These are phyloP conservation scores for Argynnis bischoffii DNA, from an alignment of 2,888 invertebrate genomes.

Conservation along the genomic window DNA sequence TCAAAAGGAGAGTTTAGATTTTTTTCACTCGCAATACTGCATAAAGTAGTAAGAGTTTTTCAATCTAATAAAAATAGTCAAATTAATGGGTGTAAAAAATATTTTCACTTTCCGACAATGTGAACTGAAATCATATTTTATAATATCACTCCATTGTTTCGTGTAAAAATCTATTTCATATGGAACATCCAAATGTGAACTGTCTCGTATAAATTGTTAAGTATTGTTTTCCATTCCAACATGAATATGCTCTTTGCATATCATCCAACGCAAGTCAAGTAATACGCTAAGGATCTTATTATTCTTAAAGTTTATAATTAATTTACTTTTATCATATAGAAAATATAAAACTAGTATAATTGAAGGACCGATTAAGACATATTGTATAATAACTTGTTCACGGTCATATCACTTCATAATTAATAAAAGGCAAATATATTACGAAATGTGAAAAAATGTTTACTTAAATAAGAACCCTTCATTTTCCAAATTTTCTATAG, in stretches of 20 bases:
- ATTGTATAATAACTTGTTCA: no score
- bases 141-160: slow-evolving; percentile 20
- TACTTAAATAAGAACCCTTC: not conserved
- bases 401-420: no score
- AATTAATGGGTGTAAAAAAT: not conserved
- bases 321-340: no score
- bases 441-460: not conserved
- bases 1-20: not conserved
- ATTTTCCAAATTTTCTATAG: not conserved
- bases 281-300: not conserved
- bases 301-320: no score
- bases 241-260: slow-evolving; percentile 24
- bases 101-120: not conserved
- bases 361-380: no score
- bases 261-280: slow-evolving; percentile 8
- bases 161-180: slow-evolving; percentile 28
- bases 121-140: slow-evolving; percentile 1
- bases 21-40: not conserved
- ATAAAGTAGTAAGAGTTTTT: not conserved
- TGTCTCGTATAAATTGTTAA: slow-evolving; percentile 18
- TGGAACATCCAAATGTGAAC: slow-evolving; percentile 23
- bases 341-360: no score
- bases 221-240: slow-evolving; percentile 28
- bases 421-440: not conserved
- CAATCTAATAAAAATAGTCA: not conserved